Conservation (phyloP, 2,888 invertebrate species). For the Drosophila colorata region DNA sequence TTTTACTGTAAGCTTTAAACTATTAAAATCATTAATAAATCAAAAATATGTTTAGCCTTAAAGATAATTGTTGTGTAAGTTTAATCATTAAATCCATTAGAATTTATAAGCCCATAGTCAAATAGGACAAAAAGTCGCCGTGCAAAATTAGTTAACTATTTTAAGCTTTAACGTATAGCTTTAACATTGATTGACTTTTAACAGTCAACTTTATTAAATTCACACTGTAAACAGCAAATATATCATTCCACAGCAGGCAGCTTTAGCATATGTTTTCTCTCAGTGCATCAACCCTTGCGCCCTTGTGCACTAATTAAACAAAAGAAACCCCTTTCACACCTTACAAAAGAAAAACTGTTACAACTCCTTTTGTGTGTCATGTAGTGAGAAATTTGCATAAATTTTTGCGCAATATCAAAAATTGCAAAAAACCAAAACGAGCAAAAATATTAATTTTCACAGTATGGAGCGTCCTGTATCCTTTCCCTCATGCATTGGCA, state of each 20-base stretch:
- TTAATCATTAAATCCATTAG: too few relatives aligned
- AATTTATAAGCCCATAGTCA: too few relatives aligned
- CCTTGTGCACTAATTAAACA: slow-evolving; percentile 73
- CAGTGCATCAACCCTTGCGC: slow-evolving; percentile 37
- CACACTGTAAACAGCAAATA: neutral
- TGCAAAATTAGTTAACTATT: too few relatives aligned
- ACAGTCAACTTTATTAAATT: neutral
- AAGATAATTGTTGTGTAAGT: too few relatives aligned
- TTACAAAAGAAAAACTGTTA: slow-evolving; percentile 59
- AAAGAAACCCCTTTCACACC: slow-evolving; percentile 77
- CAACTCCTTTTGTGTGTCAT: slow-evolving; percentile 68
- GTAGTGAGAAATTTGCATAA: slow-evolving; percentile 76
- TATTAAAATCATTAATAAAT: too few relatives aligned
- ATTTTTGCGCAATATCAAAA: slow-evolving; percentile 72
- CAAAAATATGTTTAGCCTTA: too few relatives aligned
- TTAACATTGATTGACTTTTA: neutral
- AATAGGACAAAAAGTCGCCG: too few relatives aligned
- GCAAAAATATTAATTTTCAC: slow-evolving; percentile 83
- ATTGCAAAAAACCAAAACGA: slow-evolving; percentile 62
- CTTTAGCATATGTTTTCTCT: slow-evolving; percentile 12
- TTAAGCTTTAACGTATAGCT: too few relatives aligned
- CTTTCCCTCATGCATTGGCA: slow-evolving; percentile 31
- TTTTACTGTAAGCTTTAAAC: too few relatives aligned
- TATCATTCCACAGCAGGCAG: neutral
- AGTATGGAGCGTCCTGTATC: slow-evolving; percentile 70